Evolutionary conservation across 2,797 vertebrate genomes (phyloP), one percentile per base, ranked within the genome.

Genomic region (Cirrhinus mrigala): DNA sequence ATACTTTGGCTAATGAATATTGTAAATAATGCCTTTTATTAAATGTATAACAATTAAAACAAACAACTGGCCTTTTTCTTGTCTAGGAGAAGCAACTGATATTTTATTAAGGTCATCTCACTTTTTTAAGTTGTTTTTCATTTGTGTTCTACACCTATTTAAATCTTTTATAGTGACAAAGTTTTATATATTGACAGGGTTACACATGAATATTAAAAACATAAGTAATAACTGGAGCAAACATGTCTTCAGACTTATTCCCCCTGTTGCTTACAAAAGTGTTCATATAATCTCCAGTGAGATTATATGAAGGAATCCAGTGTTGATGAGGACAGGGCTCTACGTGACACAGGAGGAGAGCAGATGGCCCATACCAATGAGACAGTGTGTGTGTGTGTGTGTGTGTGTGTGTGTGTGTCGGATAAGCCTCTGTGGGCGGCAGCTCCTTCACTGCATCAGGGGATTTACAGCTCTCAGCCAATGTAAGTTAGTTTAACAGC

Each of bases 341-440:
- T 70, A 64, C 44, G 56, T 80, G 77, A 80, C 77, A 50, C 20
- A 64, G 29, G 27, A 85, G 44, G 69, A 52, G 40, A 85, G 66
- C 77, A 85, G 83, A 85, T 85, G 83, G 83, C 44, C 64, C 14
- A 37, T 50, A 24, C 66, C 75, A 80, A 64, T 74, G 81, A 83
- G 40, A 27, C 29, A 1, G 33, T 24, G 50, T 24, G 20, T 76
- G 8, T 48, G 33, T n/a, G 62, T 81, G 22, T 69, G 29, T 70
- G 20, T 62, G 18, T 50, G 14, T 18, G 70, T 48, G 71, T 64
- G 56, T 33, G 62, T 37, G n/a, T 68, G 69, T 4, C 66, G 60
- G 69, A 82, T 94, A 92, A 94, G 91, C 91, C 87, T 87, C 89
- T 87, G 88, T 91, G 89, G 90, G 89, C 79, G 89, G 90, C 89